A percentile compares a stretch with the other conserved stretches of the same genome.
These are phyloP conservation scores for Pionites leucogaster DNA, from an alignment of 2,113 vertebrate genomes.

Conservation along the genomic window DNA sequence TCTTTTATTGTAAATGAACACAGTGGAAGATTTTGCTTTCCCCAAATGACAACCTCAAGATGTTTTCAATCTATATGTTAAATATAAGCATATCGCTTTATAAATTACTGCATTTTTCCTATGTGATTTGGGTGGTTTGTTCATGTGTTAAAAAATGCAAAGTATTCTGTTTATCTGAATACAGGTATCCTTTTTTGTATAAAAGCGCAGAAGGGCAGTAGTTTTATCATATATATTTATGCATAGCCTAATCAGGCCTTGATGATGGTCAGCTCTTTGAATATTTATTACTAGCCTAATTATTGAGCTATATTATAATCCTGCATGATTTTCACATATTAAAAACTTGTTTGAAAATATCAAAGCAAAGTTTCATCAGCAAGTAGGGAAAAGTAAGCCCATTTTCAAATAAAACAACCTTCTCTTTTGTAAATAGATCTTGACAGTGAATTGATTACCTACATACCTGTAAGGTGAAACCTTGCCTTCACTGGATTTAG, in stretches of 20 bases:
- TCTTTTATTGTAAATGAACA: background rate
- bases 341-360: conserved; percentile 36
- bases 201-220: background rate
- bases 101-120: background rate
- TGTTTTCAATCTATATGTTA: background rate
- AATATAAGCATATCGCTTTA: background rate
- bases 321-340: conserved; percentile 38
- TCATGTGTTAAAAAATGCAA: conserved; percentile 21
- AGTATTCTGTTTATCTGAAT: conserved; percentile 29
- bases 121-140: background rate
- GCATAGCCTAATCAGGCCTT: conserved; percentile 6
- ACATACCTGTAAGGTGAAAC: conserved; percentile 20
- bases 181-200: background rate
- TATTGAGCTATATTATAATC: conserved; percentile 64
- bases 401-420: conserved; percentile 34
- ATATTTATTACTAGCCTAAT: conserved; percentile 68
- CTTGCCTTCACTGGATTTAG: background rate
- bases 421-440: conserved; percentile 30
- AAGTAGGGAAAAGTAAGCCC: background rate
- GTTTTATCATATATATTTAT: conserved; percentile 35
- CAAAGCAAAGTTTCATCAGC: conserved; percentile 6
- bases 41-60: background rate
- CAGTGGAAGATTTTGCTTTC: background rate
- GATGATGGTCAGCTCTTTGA: conserved; percentile 42
- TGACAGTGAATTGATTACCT: conserved; percentile 14